Evolutionary conservation across 2,888 invertebrate species (phyloP).

Genomic region (Elysia crispata): DNA sequence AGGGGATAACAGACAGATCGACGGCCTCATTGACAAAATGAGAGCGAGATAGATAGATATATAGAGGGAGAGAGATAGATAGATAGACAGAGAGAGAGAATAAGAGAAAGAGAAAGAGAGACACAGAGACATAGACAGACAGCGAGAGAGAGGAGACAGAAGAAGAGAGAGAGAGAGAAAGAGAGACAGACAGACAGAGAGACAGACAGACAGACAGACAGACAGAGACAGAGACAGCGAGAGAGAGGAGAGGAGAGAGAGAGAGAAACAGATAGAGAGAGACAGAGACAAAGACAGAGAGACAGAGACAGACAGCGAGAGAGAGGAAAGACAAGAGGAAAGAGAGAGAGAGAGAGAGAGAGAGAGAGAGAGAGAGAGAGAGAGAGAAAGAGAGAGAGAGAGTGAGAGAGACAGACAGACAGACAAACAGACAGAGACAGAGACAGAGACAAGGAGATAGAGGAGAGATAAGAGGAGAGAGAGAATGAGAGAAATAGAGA

Average conservation of each 20-base stretch:
- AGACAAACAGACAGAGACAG: not conserved
- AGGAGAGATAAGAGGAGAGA: not conserved
- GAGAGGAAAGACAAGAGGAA: not conserved
- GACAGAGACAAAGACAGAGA: not conserved
- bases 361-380: not conserved
- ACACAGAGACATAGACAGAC: too few relatives aligned
- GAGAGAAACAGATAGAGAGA: too few relatives aligned
- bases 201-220: not conserved
- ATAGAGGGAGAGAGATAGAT: too few relatives aligned
- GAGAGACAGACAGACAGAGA: too few relatives aligned
- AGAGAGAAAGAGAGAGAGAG: constrained; percentile 1
- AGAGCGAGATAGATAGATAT: too few relatives aligned
- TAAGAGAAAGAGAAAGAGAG: too few relatives aligned
- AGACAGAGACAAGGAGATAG: not conserved
- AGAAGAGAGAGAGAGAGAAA: not conserved
- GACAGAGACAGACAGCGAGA: not conserved
- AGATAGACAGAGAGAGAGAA: too few relatives aligned
- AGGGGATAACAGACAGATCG: too few relatives aligned
- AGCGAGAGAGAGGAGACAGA: too few relatives aligned
- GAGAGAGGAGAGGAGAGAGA: too few relatives aligned
- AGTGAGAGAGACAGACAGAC: not conserved
- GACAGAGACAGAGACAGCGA: too few relatives aligned
- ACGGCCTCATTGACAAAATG: too few relatives aligned
- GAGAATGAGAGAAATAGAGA: constrained; percentile 10
- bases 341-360: constrained; percentile 1